A percentile compares a stretch with the other conserved stretches of the same genome.
These are phyloP conservation scores for Drosophila willistoni DNA, from an alignment of 1,140 invertebrate genomes.

Conservation along the genomic window DNA sequence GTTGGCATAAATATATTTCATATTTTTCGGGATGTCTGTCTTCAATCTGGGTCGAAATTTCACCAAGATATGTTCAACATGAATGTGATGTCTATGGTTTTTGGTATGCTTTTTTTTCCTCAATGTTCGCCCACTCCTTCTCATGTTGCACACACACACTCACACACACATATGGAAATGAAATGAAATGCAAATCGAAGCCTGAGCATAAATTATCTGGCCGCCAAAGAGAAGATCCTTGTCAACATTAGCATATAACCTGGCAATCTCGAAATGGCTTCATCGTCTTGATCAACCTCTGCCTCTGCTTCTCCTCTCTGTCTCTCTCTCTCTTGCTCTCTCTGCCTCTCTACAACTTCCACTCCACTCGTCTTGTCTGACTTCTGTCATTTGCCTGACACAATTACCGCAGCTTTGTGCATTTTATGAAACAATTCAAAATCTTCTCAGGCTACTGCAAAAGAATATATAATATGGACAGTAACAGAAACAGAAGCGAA, in stretches of 20 bases:
- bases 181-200: slow-evolving; percentile 63
- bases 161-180: slow-evolving; percentile 70
- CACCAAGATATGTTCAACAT: slow-evolving; percentile 52
- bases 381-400: slow-evolving; percentile 68
- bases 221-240: slow-evolving; percentile 57
- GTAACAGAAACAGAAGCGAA: neutral
- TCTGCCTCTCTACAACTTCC: neutral
- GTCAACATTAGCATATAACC: slow-evolving; percentile 77
- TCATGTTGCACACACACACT: slow-evolving; percentile 67
- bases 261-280: slow-evolving; percentile 52
- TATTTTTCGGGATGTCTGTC: slow-evolving; percentile 29
- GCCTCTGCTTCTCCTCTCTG: neutral
- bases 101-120: slow-evolving; percentile 41
- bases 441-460: slow-evolving; percentile 74
- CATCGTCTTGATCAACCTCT: slow-evolving; percentile 37
- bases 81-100: slow-evolving; percentile 73
- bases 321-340: neutral
- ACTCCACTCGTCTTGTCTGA: slow-evolving; percentile 32
- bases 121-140: slow-evolving; percentile 59
- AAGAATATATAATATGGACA: too few species aligned
- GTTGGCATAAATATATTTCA: slow-evolving; percentile 22
- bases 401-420: slow-evolving; percentile 77
- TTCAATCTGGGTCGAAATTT: slow-evolving; percentile 67
- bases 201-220: slow-evolving; percentile 74
- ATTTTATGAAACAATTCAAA: slow-evolving; percentile 81